Evolutionary conservation across 35 echinoderm and acorn worm genomes (phyloP), one percentile per base, ranked within the genome.

Genomic region (Anneissia japonica): DNA sequence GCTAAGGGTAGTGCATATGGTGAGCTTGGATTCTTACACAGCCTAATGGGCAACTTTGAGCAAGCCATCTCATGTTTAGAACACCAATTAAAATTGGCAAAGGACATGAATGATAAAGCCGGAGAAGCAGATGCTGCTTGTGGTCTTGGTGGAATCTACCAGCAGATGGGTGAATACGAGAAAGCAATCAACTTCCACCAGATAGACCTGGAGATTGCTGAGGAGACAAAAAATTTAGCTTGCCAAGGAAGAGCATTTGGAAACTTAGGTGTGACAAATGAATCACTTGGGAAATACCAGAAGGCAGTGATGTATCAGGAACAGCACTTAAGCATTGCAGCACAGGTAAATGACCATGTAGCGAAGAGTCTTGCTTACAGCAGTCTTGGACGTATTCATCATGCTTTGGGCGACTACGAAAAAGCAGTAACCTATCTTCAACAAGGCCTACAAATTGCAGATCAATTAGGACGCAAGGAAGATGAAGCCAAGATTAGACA

Each of bases 251-350:
- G 96, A 34, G 96, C 96, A 6, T 99, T 94, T 92, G 96, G 96
- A 32, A 99, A 99, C 46, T 39, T 99, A 32, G 96, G 96, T 26
- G 92, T 92, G 41, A 93, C 92, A n/a, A 89, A 99, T 46, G 96
- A 99, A 46, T 94, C 92, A n/a, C 83, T 99, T 21, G 96, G 96
- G 21, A 92, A 94, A 51, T 99, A 91, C 83, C 91, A 99, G 76
- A 93, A 94, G 75, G 96, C 96, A 33, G 94, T 99, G 30, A 94
- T 99, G 83, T 99, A 99, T 74, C 96, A 99, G 72, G 96, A 99
- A 81, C 96, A 99, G 38, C 96, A 99, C 82, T 84, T 99, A 26
- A 99, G 96, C 51, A 99, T 99, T 16, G 96, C 96, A 23, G 96
- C 96, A 4, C 92, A 99, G 51, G 82, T 99, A 9, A 99, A 99